Base-by-base conservation (phyloP, 2,888 invertebrate species). In the Formica aserva region DNA sequence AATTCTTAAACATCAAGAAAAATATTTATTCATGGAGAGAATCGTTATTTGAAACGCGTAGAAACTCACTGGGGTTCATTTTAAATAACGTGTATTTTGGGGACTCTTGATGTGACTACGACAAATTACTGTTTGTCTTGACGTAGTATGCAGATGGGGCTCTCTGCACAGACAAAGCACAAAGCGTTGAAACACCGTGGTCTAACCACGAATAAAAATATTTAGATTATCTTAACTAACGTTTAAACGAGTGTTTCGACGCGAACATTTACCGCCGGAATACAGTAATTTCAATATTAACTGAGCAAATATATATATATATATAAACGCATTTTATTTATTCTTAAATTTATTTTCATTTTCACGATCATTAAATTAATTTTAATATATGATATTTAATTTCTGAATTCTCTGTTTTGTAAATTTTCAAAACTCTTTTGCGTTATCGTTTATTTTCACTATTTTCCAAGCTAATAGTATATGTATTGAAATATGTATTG, bases 71-170 rank as follows among this genome's bases (percentile, higher is more conserved):
- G 45, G 18, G 22, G 72, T 32, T 60, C 26, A 45, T 72, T 72
- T 80, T 80, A 60, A 72, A 80, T 45, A 45, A 9, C 67, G 67
- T 57, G 38, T 55, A 29, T 67, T 55, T 55, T 41, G 77, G 13
- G 15, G 55, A 41, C 67, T 22, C 48, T 57, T 57, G 55, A 67
- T 69, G 60, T 45, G 72, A 32, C 45, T 45, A 45, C 45, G 72
- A 80, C 78, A 71, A 45, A 80, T 60, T 71, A 60, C 60, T 71
- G 78, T 71, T 80, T 77, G 62, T 41, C 69, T 60, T 60, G 60
- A 60, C 45, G 41, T 69, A 69, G 26, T 69, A 11, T 57, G 71
- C 78, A 78, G 29, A 60, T 81, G 74, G 45, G 26, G 45, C 38
- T 38, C 60, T 41, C 15, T 52, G 48, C 18, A 63, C 22, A 29